These are phyloP conservation scores for Leuciscus idus DNA, from an alignment of 2,113 vertebrate genomes.

Conservation along the genomic window DNA sequence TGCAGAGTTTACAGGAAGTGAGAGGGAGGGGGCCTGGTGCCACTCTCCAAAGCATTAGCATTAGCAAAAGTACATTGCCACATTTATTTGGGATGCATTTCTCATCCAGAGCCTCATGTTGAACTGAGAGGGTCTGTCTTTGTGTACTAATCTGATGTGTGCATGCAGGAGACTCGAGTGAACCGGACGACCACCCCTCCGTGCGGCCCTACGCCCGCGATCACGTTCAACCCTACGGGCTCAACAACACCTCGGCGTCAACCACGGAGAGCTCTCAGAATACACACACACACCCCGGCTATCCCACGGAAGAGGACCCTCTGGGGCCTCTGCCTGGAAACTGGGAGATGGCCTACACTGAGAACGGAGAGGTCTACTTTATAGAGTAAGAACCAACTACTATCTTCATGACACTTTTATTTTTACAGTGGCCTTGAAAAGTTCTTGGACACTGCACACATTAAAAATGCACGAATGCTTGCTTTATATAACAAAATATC, in stretches of 20 bases:
- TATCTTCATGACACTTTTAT: conserved; percentile 30
- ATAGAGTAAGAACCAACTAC: conserved; percentile 87
- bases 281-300: conserved; percentile 89
- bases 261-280: conserved; percentile 97
- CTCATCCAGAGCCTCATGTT: background rate
- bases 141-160: conserved; percentile 19
- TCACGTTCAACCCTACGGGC: conserved; percentile 72
- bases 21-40: background rate
- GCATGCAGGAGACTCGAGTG: conserved; percentile 88
- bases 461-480: background rate
- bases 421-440: background rate
- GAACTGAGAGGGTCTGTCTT: background rate
- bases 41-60: background rate
- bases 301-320: conserved; percentile 91
- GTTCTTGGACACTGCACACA: background rate
- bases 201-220: conserved; percentile 73
- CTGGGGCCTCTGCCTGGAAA: conserved; percentile 96
- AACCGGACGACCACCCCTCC: conserved; percentile 85
- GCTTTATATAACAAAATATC: background rate
- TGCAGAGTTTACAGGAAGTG: conserved; percentile 41
- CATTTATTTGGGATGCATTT: background rate
- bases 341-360: conserved; percentile 99
- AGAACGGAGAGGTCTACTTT: conserved; percentile 99
- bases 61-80: background rate
- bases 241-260: conserved; percentile 81